Evolutionary conservation across 2,797 vertebrate genomes (phyloP).

Genomic region (Scyliorhinus canicula): DNA sequence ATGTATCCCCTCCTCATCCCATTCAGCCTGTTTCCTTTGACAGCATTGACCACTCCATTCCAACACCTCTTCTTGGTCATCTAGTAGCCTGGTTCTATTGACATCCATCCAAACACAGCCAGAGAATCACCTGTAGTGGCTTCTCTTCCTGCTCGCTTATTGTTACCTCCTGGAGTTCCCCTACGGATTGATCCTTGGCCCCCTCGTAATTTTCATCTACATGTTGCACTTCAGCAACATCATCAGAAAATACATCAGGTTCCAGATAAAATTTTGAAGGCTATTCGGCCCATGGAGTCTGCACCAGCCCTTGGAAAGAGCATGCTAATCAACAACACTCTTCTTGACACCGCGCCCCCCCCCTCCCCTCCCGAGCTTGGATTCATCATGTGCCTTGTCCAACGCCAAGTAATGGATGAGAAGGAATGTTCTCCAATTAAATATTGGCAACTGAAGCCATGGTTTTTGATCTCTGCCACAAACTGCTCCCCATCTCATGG

Average conservation of each 20-base stretch:
- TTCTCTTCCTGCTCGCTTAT: not conserved
- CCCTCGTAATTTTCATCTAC: not conserved
- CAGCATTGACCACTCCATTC: not conserved
- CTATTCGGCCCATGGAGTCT: no score
- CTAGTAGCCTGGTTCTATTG: not conserved
- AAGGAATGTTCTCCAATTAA: not conserved
- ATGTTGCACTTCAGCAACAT: not conserved
- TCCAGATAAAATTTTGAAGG: no score
- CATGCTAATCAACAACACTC: not conserved
- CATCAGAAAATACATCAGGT: not conserved
- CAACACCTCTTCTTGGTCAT: not conserved
- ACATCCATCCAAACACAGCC: not conserved
- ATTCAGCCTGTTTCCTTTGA: not conserved
- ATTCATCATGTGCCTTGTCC: not conserved
- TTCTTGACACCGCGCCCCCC: not conserved
- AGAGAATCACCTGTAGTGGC: not conserved
- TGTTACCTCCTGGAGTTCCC: not conserved
- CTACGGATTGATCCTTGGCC: not conserved
- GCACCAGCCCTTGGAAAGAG: no score
- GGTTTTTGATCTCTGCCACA: not conserved
- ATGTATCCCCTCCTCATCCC: not conserved
- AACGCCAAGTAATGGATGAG: not conserved
- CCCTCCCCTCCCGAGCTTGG: not conserved
- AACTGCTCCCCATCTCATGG: not conserved
- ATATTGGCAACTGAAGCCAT: not conserved